Percentiles rank a stretch among this genome's conserved stretches.
phyloP scores from a whole-genome alignment of 2,888 invertebrate genomes.

The Augochlorella aurata region DNA sequence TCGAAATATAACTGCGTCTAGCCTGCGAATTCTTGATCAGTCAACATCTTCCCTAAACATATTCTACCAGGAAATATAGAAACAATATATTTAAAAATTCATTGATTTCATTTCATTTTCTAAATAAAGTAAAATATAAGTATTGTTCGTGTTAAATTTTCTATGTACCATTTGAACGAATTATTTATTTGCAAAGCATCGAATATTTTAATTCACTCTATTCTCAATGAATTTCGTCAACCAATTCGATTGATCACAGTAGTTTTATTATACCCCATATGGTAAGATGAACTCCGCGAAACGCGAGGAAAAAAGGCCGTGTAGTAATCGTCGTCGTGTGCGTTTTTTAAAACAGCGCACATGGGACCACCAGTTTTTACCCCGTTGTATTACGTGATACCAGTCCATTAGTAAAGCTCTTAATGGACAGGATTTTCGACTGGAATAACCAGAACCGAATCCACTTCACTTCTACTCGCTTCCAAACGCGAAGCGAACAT shows the following conservation, averaged over 20 bases:
- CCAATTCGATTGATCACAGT: background rate
- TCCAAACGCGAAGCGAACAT: conserved; percentile 45
- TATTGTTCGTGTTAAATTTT: background rate
- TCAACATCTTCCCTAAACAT: background rate
- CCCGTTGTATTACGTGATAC: conserved; percentile 43
- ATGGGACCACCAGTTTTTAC: conserved; percentile 32
- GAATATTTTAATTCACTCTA: background rate
- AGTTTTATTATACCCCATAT: background rate
- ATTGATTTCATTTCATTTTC: background rate
- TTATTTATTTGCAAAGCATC: background rate
- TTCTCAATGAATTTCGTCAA: background rate
- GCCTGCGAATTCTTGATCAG: background rate
- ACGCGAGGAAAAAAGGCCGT: background rate
- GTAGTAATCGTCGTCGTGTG: conserved; percentile 10
- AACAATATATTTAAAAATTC: background rate
- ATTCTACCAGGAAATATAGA: background rate
- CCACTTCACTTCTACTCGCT: conserved; percentile 42
- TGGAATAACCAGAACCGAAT: conserved; percentile 47
- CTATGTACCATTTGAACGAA: background rate
- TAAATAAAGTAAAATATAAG: background rate
- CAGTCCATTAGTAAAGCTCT: conserved; percentile 63
- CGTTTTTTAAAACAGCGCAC: conserved; percentile 30
- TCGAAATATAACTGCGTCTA: background rate
- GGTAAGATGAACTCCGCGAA: background rate
- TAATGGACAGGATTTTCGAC: conserved; percentile 59